Evolutionary conservation across 2,797 vertebrate genomes (phyloP), one percentile per base, ranked within the genome.

Genomic region (Syngnathus acus): DNA sequence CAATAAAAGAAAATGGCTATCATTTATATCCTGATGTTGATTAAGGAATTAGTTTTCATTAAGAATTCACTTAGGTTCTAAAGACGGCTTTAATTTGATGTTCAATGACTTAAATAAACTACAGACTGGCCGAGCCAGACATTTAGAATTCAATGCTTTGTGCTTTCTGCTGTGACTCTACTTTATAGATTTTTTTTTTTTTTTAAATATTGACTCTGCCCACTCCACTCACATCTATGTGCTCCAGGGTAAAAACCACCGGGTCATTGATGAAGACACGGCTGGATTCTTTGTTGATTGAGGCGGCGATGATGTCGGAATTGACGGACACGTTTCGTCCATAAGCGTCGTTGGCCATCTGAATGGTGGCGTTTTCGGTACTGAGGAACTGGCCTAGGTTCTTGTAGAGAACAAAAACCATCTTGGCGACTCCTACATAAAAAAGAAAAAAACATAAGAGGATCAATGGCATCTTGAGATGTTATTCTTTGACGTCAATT

Each of bases 11-110:
- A 94, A 94, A 92, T 92, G 88, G 82, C 81, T 89, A 92, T 92
- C 90, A 94, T 95, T 97, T 96, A 94, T 93, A 94, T 95, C 93
- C 93, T 93, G 92, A 92, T 93, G 93, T 93, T 95, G 94, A 97
- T 95, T 95, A 96, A 93, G 92, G 92, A 95, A 97, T 97, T 95
- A 95, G 92, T 93, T 95, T 95, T 96, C 94, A 96, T 97, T 97
- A 96, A 95, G 93, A 95, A 94, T 95, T 96, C 93, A 93, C 92
- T 96, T 94, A 95, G 91, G 90, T 92, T 92, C 92, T 93, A 94
- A 96, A 92, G 90, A 92, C 91, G 94, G 91, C 93, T 93, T 95
- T 97, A 95, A 94, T 96, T 95, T 95, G 94, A 94, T 93, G 93
- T 95, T 95, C 92, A 85, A 50, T 93, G 93, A 91, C 92, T 95